phyloP scores from a whole-genome alignment of 2,113 vertebrate genomes.

The Indicator indicator region DNA sequence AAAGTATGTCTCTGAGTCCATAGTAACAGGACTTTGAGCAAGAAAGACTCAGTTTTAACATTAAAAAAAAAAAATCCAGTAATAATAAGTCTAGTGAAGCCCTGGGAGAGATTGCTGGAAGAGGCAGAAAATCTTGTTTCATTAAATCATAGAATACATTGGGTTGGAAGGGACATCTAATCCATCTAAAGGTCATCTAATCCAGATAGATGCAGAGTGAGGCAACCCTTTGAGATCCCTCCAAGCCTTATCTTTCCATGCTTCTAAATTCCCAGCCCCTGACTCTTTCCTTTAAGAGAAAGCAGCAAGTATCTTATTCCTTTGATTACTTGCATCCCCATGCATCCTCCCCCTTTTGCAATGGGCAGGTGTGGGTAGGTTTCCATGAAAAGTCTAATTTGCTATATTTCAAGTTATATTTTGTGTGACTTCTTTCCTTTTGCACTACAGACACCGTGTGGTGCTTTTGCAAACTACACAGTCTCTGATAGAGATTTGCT shows the following conservation, averaged over 20 bases:
- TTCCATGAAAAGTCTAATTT: neutral
- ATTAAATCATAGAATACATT: too few species aligned
- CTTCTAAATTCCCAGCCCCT: too few species aligned
- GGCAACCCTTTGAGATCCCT: neutral
- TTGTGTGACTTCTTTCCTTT: neutral
- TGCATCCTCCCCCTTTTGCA: neutral
- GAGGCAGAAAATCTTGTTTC: neutral
- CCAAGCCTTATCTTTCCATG: neutral
- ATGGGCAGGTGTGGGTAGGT: neutral
- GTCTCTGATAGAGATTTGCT: neutral
- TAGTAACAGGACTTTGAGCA: neutral
- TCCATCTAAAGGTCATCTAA: too few species aligned
- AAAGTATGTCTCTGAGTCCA: neutral
- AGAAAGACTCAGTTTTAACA: neutral
- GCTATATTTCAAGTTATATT: neutral
- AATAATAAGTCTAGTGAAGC: neutral
- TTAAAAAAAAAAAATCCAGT: neutral
- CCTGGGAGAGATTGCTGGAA: neutral
- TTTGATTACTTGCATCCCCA: neutral
- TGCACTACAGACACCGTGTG: constrained; percentile 60
- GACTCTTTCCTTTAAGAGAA: too few species aligned
- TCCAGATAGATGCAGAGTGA: neutral
- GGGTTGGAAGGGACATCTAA: too few species aligned
- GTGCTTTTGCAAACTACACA: constrained; percentile 18
- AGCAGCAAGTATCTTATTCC: neutral